Conservation (phyloP, 2,888 invertebrate species). For the Dryadula phaetusa region DNA sequence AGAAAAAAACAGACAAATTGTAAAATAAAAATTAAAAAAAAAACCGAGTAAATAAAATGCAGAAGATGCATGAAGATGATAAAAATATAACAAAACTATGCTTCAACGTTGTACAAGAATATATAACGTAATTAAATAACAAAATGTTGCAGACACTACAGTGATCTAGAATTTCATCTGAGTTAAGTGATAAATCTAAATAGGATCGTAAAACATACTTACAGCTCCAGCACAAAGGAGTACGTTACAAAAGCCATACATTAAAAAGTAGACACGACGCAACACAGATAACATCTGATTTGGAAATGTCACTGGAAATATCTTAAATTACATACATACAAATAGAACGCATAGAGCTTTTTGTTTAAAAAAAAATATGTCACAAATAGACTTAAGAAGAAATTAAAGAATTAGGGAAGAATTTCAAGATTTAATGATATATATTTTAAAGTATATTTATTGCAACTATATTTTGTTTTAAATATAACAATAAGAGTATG, state of each 20-base stretch:
- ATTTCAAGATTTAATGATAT: too few species aligned
- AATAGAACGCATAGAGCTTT: too few species aligned
- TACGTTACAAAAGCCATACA: conserved; percentile 33
- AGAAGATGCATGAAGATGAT: neutral
- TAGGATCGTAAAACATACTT: conserved; percentile 34
- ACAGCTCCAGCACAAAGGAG: conserved; percentile 38
- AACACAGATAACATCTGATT: conserved; percentile 17
- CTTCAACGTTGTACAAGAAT: neutral
- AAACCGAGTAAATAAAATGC: too few species aligned
- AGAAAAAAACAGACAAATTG: too few species aligned
- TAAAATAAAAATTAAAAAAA: too few species aligned
- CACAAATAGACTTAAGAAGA: too few species aligned
- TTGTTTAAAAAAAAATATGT: too few species aligned
- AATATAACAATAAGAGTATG: too few species aligned
- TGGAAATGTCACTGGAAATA: conserved; percentile 13
- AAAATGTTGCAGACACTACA: neutral
- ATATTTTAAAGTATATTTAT: too few species aligned
- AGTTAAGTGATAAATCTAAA: conserved; percentile 39
- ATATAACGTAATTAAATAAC: neutral
- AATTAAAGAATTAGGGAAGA: too few species aligned
- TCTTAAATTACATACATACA: neutral
- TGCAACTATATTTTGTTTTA: too few species aligned
- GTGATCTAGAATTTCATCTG: conserved; percentile 33
- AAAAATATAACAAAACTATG: neutral
- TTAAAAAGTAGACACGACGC: conserved; percentile 33